Evolutionary conservation across 2,113 vertebrate genomes (phyloP).

Genomic region (Amia ocellicauda): DNA sequence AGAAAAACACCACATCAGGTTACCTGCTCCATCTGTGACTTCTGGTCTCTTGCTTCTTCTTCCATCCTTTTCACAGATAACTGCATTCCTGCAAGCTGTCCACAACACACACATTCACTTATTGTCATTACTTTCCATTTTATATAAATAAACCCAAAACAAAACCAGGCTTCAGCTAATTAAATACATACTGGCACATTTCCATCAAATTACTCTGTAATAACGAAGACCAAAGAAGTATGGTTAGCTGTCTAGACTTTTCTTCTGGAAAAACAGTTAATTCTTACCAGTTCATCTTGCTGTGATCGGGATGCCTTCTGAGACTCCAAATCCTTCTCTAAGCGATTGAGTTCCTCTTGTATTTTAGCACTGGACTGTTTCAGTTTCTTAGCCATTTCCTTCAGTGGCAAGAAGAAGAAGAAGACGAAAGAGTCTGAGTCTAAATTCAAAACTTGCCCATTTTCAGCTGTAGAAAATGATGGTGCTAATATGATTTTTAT

Average conservation of each 20-base stretch:
- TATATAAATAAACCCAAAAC: no score
- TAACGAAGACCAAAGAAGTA: no score
- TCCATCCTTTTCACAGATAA: constrained; percentile 69
- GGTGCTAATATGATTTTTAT: no score
- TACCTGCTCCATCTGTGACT: constrained; percentile 87
- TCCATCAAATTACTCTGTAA: no score
- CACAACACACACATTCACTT: no score
- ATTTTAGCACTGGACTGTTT: constrained; percentile 63
- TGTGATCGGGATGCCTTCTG: constrained; percentile 69
- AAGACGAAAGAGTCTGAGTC: neutral
- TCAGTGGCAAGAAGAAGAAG: constrained; percentile 28
- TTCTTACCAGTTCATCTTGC: constrained; percentile 75
- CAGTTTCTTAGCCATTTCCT: constrained; percentile 68
- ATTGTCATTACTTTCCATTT: no score
- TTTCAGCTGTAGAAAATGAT: no score
- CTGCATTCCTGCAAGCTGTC: constrained; percentile 72
- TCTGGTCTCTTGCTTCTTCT: constrained; percentile 74
- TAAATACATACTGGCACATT: no score
- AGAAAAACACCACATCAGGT: neutral
- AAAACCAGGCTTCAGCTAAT: no score
- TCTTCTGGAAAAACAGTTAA: no score
- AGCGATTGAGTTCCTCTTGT: constrained; percentile 64
- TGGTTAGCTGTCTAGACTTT: no score
- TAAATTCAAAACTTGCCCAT: no score
- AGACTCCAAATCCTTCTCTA: constrained; percentile 75